Evolutionary conservation across 2,888 invertebrate species (phyloP), one percentile per base, ranked within the genome.

Genomic region (Mechanitis messenoides): DNA sequence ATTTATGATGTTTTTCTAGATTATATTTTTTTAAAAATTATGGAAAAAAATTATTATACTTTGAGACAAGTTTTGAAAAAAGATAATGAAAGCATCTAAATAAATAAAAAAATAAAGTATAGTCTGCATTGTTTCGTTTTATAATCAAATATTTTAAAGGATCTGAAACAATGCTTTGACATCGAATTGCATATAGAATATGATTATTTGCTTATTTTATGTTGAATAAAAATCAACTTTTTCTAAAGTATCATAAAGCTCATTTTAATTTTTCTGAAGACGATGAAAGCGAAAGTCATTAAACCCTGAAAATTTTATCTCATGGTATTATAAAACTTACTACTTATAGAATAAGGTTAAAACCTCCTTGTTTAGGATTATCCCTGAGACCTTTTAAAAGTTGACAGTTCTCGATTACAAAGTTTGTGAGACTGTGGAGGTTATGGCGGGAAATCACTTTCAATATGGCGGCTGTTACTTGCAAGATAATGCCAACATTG

Each of bases 351-450:
- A 38, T 56, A 62, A 47, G 56, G 46, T 33, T 54, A 11, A 58
- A 57, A 63, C 45, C 9, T 59, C 54, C 46, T 61, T 55, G 38
- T 31, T 38, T 9, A 2, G 12, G 12, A 11, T 31, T 45, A 12
- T 20, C 46, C 28, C 50, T 47, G 58, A 46, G 59, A 55, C 55
- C 33, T 58, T 61, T 61, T 46, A 20, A 53, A 12, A 38, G 33
- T 59, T 35, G 53, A 61, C 35, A 53, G 28, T 12, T 28, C n/a
- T 55, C 53, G 59, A 57, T 64, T 58, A 60, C 55, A 60, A 62
- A 58, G 59, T 64, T 64, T 60, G 61, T 54, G 58, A 66, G 55
- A 53, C 63, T 59, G 63, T 56, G 50, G 58, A 58, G 47, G 33
- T 57, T 57, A 47, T 35, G 50, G 59, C 56, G 56, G 64, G 61